Conservation (phyloP, 2,888 invertebrate genomes). For the Nipponacmea schrenckii region DNA sequence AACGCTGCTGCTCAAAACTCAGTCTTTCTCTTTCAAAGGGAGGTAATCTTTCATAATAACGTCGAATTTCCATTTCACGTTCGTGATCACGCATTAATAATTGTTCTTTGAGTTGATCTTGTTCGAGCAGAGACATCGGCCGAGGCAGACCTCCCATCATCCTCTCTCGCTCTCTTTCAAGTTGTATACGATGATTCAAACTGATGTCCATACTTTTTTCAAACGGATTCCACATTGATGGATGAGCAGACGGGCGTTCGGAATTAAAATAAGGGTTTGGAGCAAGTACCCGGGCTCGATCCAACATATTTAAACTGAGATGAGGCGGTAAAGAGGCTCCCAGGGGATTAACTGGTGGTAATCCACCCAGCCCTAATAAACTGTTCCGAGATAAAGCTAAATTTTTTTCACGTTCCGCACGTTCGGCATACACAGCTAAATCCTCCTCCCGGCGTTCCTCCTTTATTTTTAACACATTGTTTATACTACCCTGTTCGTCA, state of each 20-base stretch:
- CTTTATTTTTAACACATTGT: constrained; percentile 44
- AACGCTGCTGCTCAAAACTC: constrained; percentile 41
- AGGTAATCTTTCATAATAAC: constrained; percentile 51
- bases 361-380: constrained; percentile 14
- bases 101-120: constrained; percentile 50
- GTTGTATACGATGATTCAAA: constrained; percentile 41
- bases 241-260: constrained; percentile 45
- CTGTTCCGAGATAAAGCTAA: constrained; percentile 21
- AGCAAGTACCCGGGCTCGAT: constrained; percentile 48
- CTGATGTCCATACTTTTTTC: constrained; percentile 46
- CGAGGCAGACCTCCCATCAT: constrained; percentile 42
- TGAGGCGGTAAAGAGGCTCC: constrained; percentile 17
- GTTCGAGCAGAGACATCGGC: constrained; percentile 40
- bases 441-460: constrained; percentile 53
- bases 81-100: constrained; percentile 45
- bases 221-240: constrained; percentile 51
- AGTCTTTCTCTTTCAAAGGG: constrained; percentile 38
- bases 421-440: constrained; percentile 34
- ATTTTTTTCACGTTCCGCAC: constrained; percentile 34
- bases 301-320: constrained; percentile 38
- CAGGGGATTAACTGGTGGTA: constrained; percentile 32
- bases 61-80: constrained; percentile 35
- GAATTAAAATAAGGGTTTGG: constrained; percentile 36
- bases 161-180: constrained; percentile 44
- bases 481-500: constrained; percentile 37